Conservation (phyloP, 2,113 vertebrate genomes). For the Bujurquina vittata region DNA sequence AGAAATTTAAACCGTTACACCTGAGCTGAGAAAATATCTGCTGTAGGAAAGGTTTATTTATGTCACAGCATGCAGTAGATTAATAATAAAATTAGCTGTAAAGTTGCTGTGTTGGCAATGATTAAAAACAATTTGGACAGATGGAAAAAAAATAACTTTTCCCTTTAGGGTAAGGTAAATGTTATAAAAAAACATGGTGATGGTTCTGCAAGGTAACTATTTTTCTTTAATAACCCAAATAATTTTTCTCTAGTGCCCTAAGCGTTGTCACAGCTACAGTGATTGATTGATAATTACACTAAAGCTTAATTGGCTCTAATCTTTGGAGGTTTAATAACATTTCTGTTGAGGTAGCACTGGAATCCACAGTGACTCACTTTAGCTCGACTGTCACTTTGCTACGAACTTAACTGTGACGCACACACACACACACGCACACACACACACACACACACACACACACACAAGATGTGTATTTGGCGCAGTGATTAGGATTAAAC, state of each 20-base stretch:
- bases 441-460: conserved; percentile 3
- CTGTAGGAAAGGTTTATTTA: background rate
- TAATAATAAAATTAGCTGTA: background rate
- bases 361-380: conserved; percentile 30
- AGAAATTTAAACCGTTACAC: background rate
- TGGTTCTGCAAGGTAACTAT: background rate
- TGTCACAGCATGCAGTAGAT: background rate
- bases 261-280: background rate
- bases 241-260: background rate
- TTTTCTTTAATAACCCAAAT: conserved; percentile 4
- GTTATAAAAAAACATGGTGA: background rate
- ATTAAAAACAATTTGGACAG: conserved; percentile 4
- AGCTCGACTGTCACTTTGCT: conserved; percentile 37
- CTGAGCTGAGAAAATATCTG: background rate
- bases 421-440: conserved; percentile 7
- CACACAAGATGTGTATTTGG: conserved; percentile 14
- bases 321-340: conserved; percentile 31
- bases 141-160: background rate
- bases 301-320: background rate
- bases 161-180: background rate
- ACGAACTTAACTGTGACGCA: conserved; percentile 4
- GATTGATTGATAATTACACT: background rate
- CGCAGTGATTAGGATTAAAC: conserved; percentile 57
- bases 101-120: background rate
- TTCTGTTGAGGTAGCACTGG: background rate